Evolutionary conservation across 2,888 invertebrate genomes (phyloP), one percentile per base, ranked within the genome.

Genomic region (Spodoptera picta): DNA sequence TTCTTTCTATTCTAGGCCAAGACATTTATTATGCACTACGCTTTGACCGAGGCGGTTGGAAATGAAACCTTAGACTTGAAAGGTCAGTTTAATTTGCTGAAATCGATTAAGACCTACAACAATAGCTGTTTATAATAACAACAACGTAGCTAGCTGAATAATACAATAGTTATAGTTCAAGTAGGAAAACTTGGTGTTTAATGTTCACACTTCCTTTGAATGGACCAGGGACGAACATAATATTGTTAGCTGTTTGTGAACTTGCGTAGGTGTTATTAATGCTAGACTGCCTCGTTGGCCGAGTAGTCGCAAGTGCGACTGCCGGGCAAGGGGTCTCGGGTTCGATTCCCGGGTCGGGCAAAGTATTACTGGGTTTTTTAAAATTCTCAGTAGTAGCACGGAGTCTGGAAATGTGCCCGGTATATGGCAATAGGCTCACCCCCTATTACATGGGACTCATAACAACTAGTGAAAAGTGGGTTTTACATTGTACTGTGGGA

Each of bases 101-200:
- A 47, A 31, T 41, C 55, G 60, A 75, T 70, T 60, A 65, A 54
- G 69, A 45, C 44, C 36, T 48, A 42, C 10, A 59, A 73, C 69
- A 71, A 72, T 72, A 63, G 65, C 44, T 75, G 72, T 65, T 73
- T 75, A 70, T 56, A 75, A 60, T 70, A 70, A 60, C 10, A 36
- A 75, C 48, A 60, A 58, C 46, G 36, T 50, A 19, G 31, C 31
- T 46, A 36, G 54, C 36, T 52, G 46, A 73, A 46, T 63, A 51
- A 56, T 50, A 67, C 58, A 68, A 60, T 60, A 49, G 65, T 54
- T 53, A n/a, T 47, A 44, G 41, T 36, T 36, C 7, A 36, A 36
- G 36, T 36, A 41, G 46, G 47, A 19, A 63, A 63, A 48, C 57
- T 53, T 53, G 24, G 11, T 63, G 70, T 63, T 69, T 60, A 60